Conservation (phyloP, 2,113 vertebrate species). For the Nematolebias whitei region DNA sequence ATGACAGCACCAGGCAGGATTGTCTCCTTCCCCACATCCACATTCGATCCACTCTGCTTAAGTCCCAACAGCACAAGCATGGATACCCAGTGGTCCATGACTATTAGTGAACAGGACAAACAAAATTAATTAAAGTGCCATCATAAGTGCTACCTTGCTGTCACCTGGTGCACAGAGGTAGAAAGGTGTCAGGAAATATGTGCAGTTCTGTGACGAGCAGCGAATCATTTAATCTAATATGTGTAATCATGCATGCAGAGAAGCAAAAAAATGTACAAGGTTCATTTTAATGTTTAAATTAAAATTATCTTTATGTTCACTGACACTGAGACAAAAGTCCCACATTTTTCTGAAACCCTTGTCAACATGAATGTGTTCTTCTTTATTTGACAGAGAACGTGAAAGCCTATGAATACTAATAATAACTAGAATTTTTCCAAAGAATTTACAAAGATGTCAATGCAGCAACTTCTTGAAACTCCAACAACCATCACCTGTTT, state of each 20-base stretch:
- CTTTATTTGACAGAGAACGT: background rate
- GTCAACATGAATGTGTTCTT: background rate
- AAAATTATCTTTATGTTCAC: background rate
- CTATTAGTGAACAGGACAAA: slow-evolving; percentile 82
- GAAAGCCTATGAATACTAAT: slow-evolving; percentile 3
- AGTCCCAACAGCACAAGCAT: slow-evolving; percentile 62
- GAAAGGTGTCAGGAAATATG: slow-evolving; percentile 72
- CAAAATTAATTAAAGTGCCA: slow-evolving; percentile 84
- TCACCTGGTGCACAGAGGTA: slow-evolving; percentile 79
- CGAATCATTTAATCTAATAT: slow-evolving; percentile 53
- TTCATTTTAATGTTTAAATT: slow-evolving; percentile 26
- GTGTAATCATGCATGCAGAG: slow-evolving; percentile 42
- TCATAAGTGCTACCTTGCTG: slow-evolving; percentile 79
- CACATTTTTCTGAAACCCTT: background rate
- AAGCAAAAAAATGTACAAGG: slow-evolving; percentile 26
- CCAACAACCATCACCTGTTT: no score
- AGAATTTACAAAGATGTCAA: no score
- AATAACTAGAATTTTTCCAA: background rate
- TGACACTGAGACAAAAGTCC: background rate
- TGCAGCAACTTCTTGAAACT: no score
- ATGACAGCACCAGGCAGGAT: background rate
- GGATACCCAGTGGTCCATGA: slow-evolving; percentile 72
- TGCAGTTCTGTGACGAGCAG: slow-evolving; percentile 54
- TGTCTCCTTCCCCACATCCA: slow-evolving; percentile 15
- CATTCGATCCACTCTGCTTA: slow-evolving; percentile 47